Conservation (phyloP, 2,113 vertebrate genomes). For the Alexandromys fortis region DNA sequence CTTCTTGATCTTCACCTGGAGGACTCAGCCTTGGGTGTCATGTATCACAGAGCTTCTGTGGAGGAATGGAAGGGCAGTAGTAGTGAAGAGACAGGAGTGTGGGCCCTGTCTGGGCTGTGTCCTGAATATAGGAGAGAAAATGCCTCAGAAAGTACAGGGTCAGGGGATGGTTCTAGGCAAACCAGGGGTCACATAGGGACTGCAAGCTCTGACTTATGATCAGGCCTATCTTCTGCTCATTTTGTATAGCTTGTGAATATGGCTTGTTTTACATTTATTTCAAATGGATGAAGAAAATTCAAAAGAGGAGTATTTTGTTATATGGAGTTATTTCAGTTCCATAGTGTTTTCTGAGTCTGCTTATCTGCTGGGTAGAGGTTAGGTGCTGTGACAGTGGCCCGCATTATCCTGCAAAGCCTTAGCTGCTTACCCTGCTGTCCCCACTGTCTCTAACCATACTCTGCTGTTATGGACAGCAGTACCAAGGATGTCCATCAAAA, state of each 20-base stretch:
- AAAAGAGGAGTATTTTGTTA: not conserved
- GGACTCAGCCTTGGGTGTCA: not conserved
- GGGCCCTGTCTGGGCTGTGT: not conserved
- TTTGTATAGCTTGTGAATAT: rapidly evolving
- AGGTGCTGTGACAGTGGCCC: not conserved
- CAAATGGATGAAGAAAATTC: not conserved
- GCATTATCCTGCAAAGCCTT: rapidly evolving
- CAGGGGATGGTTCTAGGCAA: not conserved
- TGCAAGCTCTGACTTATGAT: rapidly evolving
- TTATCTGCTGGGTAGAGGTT: not conserved
- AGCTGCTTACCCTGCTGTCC: not conserved
- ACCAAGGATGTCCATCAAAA: too few relatives aligned
- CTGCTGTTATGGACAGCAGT: rapidly evolving
- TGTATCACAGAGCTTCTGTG: not conserved
- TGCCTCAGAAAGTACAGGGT: not conserved
- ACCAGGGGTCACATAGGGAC: not conserved
- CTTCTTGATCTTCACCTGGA: not conserved
- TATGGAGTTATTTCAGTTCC: not conserved
- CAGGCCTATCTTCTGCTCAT: not conserved
- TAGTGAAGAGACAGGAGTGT: not conserved
- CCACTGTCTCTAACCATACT: rapidly evolving
- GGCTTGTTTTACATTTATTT: not conserved
- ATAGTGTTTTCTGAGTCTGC: rapidly evolving
- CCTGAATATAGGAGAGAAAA: not conserved
- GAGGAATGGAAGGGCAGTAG: not conserved